Base-by-base conservation (phyloP, 2,113 vertebrate genomes). In the Epinephelus lanceolatus region DNA sequence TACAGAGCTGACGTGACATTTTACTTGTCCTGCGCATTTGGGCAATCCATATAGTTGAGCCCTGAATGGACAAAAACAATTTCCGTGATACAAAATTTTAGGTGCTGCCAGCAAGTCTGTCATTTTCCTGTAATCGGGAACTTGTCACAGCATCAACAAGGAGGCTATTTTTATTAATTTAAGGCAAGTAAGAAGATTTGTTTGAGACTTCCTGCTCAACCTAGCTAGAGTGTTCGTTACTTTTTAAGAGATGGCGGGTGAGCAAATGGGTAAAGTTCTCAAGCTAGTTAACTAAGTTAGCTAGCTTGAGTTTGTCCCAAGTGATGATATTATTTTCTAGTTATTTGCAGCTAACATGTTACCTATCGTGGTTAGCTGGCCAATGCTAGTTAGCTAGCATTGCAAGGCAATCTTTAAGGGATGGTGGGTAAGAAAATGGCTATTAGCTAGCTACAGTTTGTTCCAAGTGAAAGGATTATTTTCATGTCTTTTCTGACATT, bases 91-190 rank as follows among this genome's bases (percentile, higher is more conserved):
- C 12, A 45, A 45, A 8, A 15, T 45, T 5, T 33, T 25, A 33
- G 27, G 8, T 13, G 2, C 6, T 11, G 25, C 23, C 6, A 6
- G 2, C 10, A n/a, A n/a, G 4, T n/a, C 2, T 17, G 1, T 10
- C 49, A 12, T 61, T 23, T 8, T 49, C 4, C 13, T n/a, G 42
- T 61, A 30, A 33, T 57, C 2, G 14, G 4, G 40, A 21, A 6
- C n/a, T 60, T 73, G 40, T 49, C n/a, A 51, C n/a, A 7, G 13
- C 42, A 61, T n/a, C 57, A 47, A 11, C 23, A n/a, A 45, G 25
- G 21, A 45, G 5, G n/a, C 9, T 25, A 10, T 17, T 57, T 60
- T 47, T 14, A 45, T 19, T 8, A 7, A 27, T 45, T 59, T 9
- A 57, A 59, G 23, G n/a, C 70, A 60, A 33, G 2, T 5, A 30